Percentiles rank a stretch among this genome's conserved stretches.
phyloP scores from a whole-genome alignment of 92 coral and sea anemone genomes.

The Scolanthus callimorphus region DNA sequence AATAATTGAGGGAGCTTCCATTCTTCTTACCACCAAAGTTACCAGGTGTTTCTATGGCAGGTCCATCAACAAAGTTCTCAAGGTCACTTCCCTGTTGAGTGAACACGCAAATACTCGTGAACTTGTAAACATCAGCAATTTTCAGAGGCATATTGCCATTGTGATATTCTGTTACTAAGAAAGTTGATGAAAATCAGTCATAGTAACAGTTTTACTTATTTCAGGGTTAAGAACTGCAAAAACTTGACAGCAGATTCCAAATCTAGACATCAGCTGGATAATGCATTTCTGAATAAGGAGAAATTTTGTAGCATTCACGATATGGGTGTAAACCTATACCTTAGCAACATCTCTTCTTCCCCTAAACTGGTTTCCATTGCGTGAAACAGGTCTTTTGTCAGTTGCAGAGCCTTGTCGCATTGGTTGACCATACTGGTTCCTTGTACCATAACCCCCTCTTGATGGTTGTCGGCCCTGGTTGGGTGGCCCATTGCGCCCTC shows the following conservation, averaged over 20 bases:
- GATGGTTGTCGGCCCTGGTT: constrained; percentile 51
- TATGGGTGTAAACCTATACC: too few relatives aligned
- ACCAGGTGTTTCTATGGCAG: constrained; percentile 3
- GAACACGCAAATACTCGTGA: too few relatives aligned
- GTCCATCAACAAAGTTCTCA: constrained; percentile 11
- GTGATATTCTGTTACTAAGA: too few relatives aligned
- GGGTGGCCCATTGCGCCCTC: constrained; percentile 44
- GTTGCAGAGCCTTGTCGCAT: constrained; percentile 54
- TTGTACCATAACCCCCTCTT: constrained; percentile 41
- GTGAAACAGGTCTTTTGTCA: constrained; percentile 72
- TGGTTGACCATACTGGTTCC: constrained; percentile 52
- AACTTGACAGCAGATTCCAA: too few relatives aligned
- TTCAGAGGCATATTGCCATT: too few relatives aligned
- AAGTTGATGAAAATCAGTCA: too few relatives aligned
- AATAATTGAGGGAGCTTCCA: constrained; percentile 71
- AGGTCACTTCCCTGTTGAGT: constrained; percentile 23
- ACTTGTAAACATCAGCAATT: too few relatives aligned
- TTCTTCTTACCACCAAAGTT: constrained; percentile 73
- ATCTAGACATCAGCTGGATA: too few relatives aligned
- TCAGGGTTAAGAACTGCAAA: too few relatives aligned
- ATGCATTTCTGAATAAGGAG: too few relatives aligned
- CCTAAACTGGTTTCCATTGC: constrained; percentile 27
- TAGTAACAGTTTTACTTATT: too few relatives aligned
- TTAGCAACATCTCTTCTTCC: constrained; percentile 17
- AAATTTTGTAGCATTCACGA: too few relatives aligned